Evolutionary conservation across 1,140 invertebrate genomes (phyloP).

Genomic region (Eciton burchellii): DNA sequence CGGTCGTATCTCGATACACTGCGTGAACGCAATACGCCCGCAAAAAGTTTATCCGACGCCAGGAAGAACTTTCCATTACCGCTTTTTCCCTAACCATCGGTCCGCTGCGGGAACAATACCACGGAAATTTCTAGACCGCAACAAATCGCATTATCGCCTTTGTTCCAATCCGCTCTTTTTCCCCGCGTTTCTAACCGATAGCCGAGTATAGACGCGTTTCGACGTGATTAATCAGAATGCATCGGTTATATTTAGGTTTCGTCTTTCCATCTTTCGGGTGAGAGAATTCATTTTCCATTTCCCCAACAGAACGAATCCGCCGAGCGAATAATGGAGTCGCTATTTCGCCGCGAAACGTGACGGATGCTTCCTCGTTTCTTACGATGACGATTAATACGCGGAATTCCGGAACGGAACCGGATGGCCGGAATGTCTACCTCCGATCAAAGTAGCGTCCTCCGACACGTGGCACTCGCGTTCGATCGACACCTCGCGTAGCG

Average conservation of each 20-base stretch:
- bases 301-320: too few relatives aligned
- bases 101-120: slow-evolving; percentile 45
- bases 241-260: neutral
- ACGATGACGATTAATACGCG: slow-evolving; percentile 17
- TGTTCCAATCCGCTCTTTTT: slow-evolving; percentile 12
- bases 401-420: neutral
- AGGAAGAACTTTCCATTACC: slow-evolving; percentile 63
- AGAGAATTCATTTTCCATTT: neutral
- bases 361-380: slow-evolving; percentile 5
- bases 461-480: slow-evolving; percentile 5
- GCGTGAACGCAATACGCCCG: slow-evolving; percentile 39
- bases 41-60: slow-evolving; percentile 31
- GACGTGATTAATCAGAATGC: neutral
- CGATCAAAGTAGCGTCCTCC: slow-evolving; percentile 41
- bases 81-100: slow-evolving; percentile 44
- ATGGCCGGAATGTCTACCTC: slow-evolving; percentile 44
- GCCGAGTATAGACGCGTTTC: neutral
- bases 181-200: slow-evolving; percentile 19
- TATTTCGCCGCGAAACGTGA: neutral
- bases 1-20: slow-evolving; percentile 33
- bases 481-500: slow-evolving; percentile 43
- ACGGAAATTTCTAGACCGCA: slow-evolving; percentile 60
- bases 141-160: slow-evolving; percentile 52
- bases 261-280: neutral
- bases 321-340: neutral